Base-by-base conservation (phyloP, 2,888 invertebrate species). In the Harmothoe impar region DNA sequence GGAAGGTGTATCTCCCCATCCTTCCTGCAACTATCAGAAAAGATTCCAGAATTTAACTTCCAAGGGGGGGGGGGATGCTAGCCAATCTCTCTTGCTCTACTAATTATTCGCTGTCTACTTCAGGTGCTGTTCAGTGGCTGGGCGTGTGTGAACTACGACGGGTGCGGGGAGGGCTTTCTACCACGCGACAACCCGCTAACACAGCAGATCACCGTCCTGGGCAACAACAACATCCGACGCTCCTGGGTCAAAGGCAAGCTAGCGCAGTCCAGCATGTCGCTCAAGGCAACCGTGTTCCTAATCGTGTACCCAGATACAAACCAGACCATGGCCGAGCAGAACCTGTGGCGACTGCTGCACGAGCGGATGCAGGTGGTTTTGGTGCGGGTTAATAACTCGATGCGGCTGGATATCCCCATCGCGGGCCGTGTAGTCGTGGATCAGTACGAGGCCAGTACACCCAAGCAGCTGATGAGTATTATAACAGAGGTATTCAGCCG, bases 251-350 rank as follows among this genome's bases (percentile, higher is more conserved):
- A 25, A 25, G 54, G 86, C 7, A 86, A 86, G 10, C 86, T 86
- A 20, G 52, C 54, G 15, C 86, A 52, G 54, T n/a, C 86, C 17
- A 52, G 7, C 29, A 54, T 54, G 20, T 52, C 52, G 12, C 20
- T 52, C 31, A 86, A 86, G 33, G 10, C 52, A 0, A 86, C 86
- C 7, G 86, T 56, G 0, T 86, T 86, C 54, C 54, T 86, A 7
- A 54, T 86, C 25, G 29, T 86, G 0, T 86, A 86, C 33, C 86
- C 86, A 31, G 54, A 54, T 15, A 86, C 86, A 5, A 86, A 86
- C 86, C 86, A 86, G 86, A 86, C 86, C 7, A n/a, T 86, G 56
- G 86, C 29, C n/a, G 86, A 86, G 86, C 54, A 52, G 52, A 86
- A 86, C 56, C 20, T 86, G 52, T 33, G 54, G 29, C 29, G 56